Base-by-base conservation (phyloP, 2,797 vertebrate species). In the Enteromius mattozi region DNA sequence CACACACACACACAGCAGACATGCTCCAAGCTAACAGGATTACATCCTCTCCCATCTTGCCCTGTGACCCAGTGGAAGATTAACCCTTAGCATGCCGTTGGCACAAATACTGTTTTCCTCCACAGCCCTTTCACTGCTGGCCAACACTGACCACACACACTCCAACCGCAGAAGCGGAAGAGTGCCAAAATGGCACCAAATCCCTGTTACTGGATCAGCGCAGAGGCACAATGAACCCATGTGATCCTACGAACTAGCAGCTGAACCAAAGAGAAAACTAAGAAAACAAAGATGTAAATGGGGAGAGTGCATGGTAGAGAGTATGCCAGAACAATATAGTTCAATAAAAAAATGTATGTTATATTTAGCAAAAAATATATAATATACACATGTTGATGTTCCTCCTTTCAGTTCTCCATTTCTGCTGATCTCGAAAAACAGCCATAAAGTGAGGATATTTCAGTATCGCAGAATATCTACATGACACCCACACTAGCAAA, bases 61-160 rank as follows among this genome's bases (percentile, higher is more conserved):
- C 82, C 86, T 77, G 63, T 86, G 86, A 86, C 80, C 86, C 78
- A 76, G 84, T 49, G 78, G 65, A 83, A 59, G 63, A 86, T 87
- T 80, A 82, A 87, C 82, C 87, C 83, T 69, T 74, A 68, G 40
- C 78, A 40, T 69, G 80, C 66, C 1, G 6, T 47, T 69, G 47
- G 87, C 78, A 80, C 27, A 68, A 66, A 74, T 54, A 66, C 37
- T 42, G 59, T 71, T 54, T 81, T 24, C 65, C 70, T 82, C 33
- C 37, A 63, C 24, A 63, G 70, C 6, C 66, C 59, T 56, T 82
- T 78, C 49, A 56, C 79, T 68, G 80, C 69, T 77, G 61, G 63
- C 76, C 76, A 65, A 69, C 76, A 61, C 19, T 27, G 75, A 54
- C 79, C 51, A 40, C 63, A 82, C 70, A 82, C 66, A 66, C 63